Percentiles rank a stretch among this genome's conserved stretches.
phyloP scores from a whole-genome alignment of 2,797 vertebrate species.

The Parotocinclus haroldoi region DNA sequence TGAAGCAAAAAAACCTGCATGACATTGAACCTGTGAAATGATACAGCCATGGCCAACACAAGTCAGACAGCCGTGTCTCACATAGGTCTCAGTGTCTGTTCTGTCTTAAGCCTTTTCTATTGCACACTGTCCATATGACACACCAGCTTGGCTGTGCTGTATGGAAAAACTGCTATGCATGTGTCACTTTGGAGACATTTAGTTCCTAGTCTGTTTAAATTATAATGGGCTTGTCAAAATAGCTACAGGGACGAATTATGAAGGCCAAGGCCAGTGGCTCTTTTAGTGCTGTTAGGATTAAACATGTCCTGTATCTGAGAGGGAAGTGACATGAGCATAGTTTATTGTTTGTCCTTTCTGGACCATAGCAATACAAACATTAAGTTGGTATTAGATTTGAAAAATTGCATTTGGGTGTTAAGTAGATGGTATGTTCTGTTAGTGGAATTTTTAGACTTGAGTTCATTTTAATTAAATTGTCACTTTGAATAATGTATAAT shows the following conservation, averaged over 20 bases:
- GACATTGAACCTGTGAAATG: constrained; percentile 30
- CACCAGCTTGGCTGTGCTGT: constrained; percentile 23
- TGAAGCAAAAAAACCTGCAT: constrained; percentile 42
- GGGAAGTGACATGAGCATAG: not conserved
- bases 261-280: not conserved
- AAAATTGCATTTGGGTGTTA: constrained; percentile 10
- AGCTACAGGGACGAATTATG: not conserved
- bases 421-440: constrained; percentile 7
- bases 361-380: constrained; percentile 5
- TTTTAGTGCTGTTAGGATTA: not conserved
- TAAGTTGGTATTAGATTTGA: not conserved
- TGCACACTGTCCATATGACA: constrained; percentile 7
- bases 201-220: constrained; percentile 4
- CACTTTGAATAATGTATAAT: not conserved
- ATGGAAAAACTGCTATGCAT: constrained; percentile 26
- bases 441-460: constrained; percentile 14
- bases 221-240: not conserved
- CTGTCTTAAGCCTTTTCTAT: constrained; percentile 29
- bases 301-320: constrained; percentile 4
- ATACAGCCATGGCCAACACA: constrained; percentile 23
- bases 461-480: too few species aligned
- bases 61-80: constrained; percentile 14
- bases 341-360: constrained; percentile 2
- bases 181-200: constrained; percentile 26
- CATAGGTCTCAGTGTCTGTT: constrained; percentile 29